Evolutionary conservation across 2,113 vertebrate genomes (phyloP).

Genomic region (Bufo gargarizans): DNA sequence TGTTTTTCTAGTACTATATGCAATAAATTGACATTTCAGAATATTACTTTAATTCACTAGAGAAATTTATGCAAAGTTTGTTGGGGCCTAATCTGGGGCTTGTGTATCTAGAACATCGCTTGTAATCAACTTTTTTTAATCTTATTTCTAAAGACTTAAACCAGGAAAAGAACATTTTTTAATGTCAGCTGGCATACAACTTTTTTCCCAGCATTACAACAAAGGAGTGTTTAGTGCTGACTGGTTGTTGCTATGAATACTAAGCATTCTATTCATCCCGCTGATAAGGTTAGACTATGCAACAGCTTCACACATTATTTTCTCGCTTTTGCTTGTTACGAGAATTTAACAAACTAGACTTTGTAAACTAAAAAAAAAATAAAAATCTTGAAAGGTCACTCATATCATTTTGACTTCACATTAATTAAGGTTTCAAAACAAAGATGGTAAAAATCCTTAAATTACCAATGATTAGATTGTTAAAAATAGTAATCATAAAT

Average conservation of each 20-base stretch:
- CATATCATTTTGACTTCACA: no score
- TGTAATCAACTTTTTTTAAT: neutral
- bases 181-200: constrained; percentile 12
- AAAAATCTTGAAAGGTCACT: neutral
- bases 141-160: neutral
- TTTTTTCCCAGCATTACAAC: constrained; percentile 33
- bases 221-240: constrained; percentile 43
- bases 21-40: neutral
- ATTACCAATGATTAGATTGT: neutral
- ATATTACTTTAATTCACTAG: neutral
- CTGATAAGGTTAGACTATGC: constrained; percentile 24
- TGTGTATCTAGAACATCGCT: neutral
- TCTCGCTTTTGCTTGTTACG: neutral
- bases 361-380: neutral
- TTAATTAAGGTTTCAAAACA: neutral
- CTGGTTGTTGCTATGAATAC: constrained; percentile 47
- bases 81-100: neutral
- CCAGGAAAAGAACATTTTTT: neutral
- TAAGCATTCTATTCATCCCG: constrained; percentile 30
- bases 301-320: constrained; percentile 4
- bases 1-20: neutral
- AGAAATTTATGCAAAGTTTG: neutral
- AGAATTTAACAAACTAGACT: neutral
- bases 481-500: neutral
- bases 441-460: neutral